Evolutionary conservation across 92 coral and sea anemone genomes (phyloP).

Genomic region (Hydrozoanthus gracilis): DNA sequence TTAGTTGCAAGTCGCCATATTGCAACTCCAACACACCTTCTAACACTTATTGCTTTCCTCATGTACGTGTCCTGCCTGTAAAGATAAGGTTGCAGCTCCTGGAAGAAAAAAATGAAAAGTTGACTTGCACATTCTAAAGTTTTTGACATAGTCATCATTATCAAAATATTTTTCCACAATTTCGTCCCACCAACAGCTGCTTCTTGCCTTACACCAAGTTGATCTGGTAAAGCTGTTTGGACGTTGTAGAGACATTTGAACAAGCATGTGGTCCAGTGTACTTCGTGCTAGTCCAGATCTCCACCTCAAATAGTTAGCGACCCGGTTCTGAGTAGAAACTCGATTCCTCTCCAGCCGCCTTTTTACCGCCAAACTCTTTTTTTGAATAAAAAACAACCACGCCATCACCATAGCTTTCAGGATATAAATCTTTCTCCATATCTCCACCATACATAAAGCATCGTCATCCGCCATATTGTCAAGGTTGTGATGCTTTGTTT

Average conservation of each 20-base stretch:
- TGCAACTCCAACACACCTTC: slow-evolving; percentile 37
- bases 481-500: too few relatives aligned
- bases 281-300: slow-evolving; percentile 19
- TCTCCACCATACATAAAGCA: slow-evolving; percentile 30
- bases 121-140: slow-evolving; percentile 20
- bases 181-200: slow-evolving; percentile 34
- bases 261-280: slow-evolving; percentile 23
- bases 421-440: slow-evolving; percentile 15
- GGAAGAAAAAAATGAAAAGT: slow-evolving; percentile 32
- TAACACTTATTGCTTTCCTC: slow-evolving; percentile 36
- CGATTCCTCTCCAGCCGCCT: slow-evolving; percentile 30
- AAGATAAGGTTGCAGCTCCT: slow-evolving; percentile 28
- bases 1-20: slow-evolving; percentile 47
- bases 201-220: slow-evolving; percentile 37
- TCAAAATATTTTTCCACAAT: slow-evolving; percentile 21
- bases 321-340: slow-evolving; percentile 47
- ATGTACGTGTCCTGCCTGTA: slow-evolving; percentile 42
- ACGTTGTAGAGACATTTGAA: slow-evolving; percentile 33
- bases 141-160: slow-evolving; percentile 24
- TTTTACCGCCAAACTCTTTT: slow-evolving; percentile 12
- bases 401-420: not conserved
- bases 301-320: slow-evolving; percentile 25
- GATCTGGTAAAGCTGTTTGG: slow-evolving; percentile 33
- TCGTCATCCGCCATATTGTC: slow-evolving; percentile 24
- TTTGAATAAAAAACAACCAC: slow-evolving; percentile 12